These are phyloP conservation scores for Drosophila leontia DNA, from an alignment of 1,140 invertebrate species.

Conservation along the genomic window DNA sequence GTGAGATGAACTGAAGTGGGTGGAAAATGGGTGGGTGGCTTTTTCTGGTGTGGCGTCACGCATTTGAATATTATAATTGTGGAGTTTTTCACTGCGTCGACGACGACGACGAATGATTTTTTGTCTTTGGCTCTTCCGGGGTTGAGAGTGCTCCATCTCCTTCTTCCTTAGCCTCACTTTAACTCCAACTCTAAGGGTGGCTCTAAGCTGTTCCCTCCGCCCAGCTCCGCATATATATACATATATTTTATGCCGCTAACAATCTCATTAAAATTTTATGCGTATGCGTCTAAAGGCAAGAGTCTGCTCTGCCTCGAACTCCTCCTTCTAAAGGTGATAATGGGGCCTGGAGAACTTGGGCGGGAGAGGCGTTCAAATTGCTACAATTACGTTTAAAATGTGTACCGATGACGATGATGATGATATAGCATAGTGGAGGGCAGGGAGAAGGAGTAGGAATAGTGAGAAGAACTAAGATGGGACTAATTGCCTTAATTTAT, in stretches of 20 bases:
- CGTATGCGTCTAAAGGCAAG: constrained; percentile 63
- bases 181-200: constrained; percentile 5
- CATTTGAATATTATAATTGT: constrained; percentile 79
- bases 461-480: constrained; percentile 6
- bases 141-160: constrained; percentile 14
- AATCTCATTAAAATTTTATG: constrained; percentile 84
- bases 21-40: constrained; percentile 15
- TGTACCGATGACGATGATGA: constrained; percentile 57
- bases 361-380: constrained; percentile 66
- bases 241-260: constrained; percentile 80
- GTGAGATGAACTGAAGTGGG: constrained; percentile 10
- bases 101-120: constrained; percentile 44
- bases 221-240: constrained; percentile 5
- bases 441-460: neutral
- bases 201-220: neutral
- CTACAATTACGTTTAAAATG: constrained; percentile 82
- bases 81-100: constrained; percentile 24
- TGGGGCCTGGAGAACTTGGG: constrained; percentile 12
- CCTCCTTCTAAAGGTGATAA: constrained; percentile 39
- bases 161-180: neutral
- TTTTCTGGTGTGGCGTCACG: constrained; percentile 34
- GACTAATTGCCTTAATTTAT: constrained; percentile 78
- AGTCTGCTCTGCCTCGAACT: constrained; percentile 19
- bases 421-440: neutral
- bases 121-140: constrained; percentile 61